Evolutionary conservation across 2,888 invertebrate genomes (phyloP).

Genomic region (Oxystoma pomonae): DNA sequence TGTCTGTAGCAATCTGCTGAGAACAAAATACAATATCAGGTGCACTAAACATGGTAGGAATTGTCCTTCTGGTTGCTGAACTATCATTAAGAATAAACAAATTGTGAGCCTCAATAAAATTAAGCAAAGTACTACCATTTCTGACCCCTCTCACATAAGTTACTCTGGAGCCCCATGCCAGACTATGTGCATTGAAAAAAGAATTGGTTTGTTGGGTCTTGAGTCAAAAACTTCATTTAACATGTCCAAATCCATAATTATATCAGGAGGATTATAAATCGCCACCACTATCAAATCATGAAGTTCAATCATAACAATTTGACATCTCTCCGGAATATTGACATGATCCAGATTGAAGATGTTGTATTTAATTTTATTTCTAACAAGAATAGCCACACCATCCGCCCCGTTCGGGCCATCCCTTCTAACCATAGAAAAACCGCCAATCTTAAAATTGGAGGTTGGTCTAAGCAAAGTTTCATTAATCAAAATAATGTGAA

Average conservation of each 20-base stretch:
- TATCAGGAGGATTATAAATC: not conserved
- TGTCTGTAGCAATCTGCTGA: not conserved
- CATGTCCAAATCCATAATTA: not conserved
- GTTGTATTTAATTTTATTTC: not conserved
- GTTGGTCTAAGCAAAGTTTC: not conserved
- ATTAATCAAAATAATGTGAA: not conserved
- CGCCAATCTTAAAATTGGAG: not conserved
- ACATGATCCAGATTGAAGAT: not conserved
- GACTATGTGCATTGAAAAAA: slow-evolving; percentile 2
- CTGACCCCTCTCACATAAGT: not conserved
- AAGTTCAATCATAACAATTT: not conserved
- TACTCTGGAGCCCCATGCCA: not conserved
- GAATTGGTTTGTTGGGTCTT: not conserved
- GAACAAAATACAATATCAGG: slow-evolving; percentile 1
- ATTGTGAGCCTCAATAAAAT: not conserved
- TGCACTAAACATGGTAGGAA: not conserved
- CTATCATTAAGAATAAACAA: not conserved
- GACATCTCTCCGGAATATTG: not conserved
- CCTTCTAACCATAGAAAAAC: not conserved
- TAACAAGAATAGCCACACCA: not conserved
- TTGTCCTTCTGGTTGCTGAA: not conserved
- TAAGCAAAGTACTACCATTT: not conserved
- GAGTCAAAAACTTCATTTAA: not conserved
- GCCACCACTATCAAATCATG: not conserved
- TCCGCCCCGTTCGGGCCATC: not conserved